Evolutionary conservation across 2,888 invertebrate genomes (phyloP), one percentile per base, ranked within the genome.

Genomic region (Odontomyia ornata): DNA sequence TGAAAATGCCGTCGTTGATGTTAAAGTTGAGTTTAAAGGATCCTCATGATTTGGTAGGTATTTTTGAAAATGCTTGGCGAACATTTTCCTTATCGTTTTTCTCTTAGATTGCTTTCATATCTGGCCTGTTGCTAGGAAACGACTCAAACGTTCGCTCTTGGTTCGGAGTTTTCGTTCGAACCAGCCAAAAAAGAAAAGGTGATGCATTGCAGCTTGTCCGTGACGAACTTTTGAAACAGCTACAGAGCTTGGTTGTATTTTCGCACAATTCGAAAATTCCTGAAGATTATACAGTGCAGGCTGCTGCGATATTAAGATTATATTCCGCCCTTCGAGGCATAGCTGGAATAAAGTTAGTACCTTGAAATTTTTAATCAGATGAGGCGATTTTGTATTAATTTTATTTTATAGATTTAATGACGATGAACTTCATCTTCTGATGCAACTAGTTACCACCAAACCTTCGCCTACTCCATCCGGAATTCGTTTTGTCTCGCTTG

Each of bases 241-340:
- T 95, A n/a, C 91, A 92, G 82, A 86, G 86, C 23, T 89, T 91
- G 9, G 90, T 92, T 4, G 89, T 90, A 1, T 89, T 90, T 30
- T 92, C 93, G 7, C 87, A 90, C 9, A 89, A 90, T 75, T 87
- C 88, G 3, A 89, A 89, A 79, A 85, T 92, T 60, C 89, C 90
- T 0, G 92, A 93, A 80, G 89, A 89, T 57, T 89, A 89, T 81
- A 92, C 93, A 7, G 94, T 97, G 0, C 93, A 96, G 85, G 97
- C 96, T 0, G 95, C 96, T n/a, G 95, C 96, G 0, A 88, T 98
- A 57, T 87, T 98, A 28, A 89, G 97, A 60, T 89, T 98, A 0
- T 97, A 97, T 84, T 97, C 97, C 86, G 97, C 98, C 0, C 88
- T 98, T 0, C 90, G 96, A 81, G 97, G 96, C 64, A 96, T 98